Evolutionary conservation across 2,113 vertebrate genomes (phyloP).

Genomic region (Eclectus roratus): DNA sequence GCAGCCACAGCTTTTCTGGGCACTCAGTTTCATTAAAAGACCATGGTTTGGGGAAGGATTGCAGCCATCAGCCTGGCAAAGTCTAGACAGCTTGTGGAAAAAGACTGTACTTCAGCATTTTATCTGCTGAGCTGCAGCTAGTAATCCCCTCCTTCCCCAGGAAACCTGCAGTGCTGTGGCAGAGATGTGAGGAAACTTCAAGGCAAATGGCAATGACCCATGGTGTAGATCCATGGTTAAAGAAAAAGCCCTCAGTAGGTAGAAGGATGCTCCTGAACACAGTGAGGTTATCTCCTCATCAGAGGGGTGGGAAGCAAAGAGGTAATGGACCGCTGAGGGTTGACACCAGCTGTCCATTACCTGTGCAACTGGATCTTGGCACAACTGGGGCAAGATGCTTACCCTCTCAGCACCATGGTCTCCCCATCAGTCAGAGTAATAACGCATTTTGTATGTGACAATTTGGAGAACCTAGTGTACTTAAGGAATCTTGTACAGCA

Average conservation of each 20-base stretch:
- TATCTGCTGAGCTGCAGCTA: neutral
- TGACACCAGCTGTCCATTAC: neutral
- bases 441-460: rapidly evolving
- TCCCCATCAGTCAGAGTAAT: neutral
- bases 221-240: rapidly evolving
- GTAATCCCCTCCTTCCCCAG: neutral
- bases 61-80: neutral
- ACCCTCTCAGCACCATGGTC: neutral
- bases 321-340: neutral
- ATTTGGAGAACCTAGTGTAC: rapidly evolving
- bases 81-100: neutral
- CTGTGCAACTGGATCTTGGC: neutral
- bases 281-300: rapidly evolving
- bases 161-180: neutral
- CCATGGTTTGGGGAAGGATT: neutral
- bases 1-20: neutral
- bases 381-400: neutral
- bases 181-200: neutral
- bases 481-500: neutral
- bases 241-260: neutral
- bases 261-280: neutral
- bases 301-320: neutral
- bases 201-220: neutral
- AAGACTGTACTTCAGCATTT: neutral
- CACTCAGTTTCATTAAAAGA: neutral